These are phyloP conservation scores for Origma solitaria DNA, from an alignment of 2,113 vertebrate species.

Conservation along the genomic window DNA sequence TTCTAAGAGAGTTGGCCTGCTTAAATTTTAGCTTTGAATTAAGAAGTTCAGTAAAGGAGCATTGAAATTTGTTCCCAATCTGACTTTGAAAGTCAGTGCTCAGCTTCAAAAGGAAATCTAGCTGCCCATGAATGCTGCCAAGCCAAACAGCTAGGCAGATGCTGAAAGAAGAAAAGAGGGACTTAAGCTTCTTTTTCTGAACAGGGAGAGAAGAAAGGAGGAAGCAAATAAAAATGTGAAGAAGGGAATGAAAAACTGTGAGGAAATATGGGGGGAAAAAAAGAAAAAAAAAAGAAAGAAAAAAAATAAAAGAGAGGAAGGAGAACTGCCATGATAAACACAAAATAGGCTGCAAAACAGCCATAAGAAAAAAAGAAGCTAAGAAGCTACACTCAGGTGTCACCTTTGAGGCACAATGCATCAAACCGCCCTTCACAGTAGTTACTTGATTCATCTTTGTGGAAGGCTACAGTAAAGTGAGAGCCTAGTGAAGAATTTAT, in stretches of 20 bases:
- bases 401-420: neutral
- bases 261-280: neutral
- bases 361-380: neutral
- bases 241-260: neutral
- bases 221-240: neutral
- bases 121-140: neutral
- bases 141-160: neutral
- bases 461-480: neutral
- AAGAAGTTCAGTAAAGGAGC: constrained; percentile 3
- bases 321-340: neutral
- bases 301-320: neutral
- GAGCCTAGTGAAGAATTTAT: neutral
- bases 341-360: neutral
- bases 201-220: neutral
- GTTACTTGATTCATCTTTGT: neutral
- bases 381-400: neutral
- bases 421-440: neutral
- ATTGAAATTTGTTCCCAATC: neutral
- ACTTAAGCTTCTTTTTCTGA: neutral
- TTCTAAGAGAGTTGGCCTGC: neutral
- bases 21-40: constrained; percentile 50
- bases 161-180: neutral
- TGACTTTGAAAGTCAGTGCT: neutral
- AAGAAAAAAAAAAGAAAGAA: rapidly evolving
- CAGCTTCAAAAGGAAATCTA: constrained; percentile 8